Percentiles rank a stretch among this genome's conserved stretches.
Evolutionary conservation across 2,113 vertebrate species (phyloP).

Genomic region (Irena cyanogastra): DNA sequence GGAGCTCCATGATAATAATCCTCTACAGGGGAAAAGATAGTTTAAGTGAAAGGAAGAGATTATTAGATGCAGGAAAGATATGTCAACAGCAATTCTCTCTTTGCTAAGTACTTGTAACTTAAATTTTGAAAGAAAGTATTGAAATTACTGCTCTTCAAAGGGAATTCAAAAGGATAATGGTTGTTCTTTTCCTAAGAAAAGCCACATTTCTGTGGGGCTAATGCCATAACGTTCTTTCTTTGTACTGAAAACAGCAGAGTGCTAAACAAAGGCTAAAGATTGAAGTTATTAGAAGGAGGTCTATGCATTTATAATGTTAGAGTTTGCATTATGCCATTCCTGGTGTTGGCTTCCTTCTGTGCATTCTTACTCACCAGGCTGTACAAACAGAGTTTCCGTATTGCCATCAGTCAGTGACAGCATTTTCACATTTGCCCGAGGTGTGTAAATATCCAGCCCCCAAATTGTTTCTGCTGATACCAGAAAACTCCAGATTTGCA

Average conservation of each 20-base stretch:
- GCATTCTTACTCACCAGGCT: not conserved
- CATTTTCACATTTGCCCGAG: not conserved
- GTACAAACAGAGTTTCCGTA: not conserved
- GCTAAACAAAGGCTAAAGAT: not conserved
- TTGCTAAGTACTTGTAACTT: not conserved
- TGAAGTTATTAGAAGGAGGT: not conserved
- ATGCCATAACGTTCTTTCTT: not conserved
- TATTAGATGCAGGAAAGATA: not conserved
- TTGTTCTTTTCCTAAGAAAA: not conserved
- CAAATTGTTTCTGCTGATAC: not conserved
- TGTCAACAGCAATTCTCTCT: not conserved
- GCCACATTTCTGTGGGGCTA: not conserved
- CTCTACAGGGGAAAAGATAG: not conserved
- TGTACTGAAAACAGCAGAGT: not conserved
- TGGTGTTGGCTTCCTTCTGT: not conserved
- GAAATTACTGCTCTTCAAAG: not conserved
- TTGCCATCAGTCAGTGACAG: not conserved
- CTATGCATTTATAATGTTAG: not conserved
- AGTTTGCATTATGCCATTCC: accelerated
- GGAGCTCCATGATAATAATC: not conserved
- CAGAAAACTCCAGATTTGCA: not conserved
- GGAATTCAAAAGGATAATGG: not conserved
- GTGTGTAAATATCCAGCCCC: not conserved
- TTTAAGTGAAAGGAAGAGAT: not conserved
- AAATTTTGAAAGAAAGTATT: not conserved